Evolutionary conservation across 2,888 invertebrate genomes (phyloP).

Genomic region (Oligia strigilis): DNA sequence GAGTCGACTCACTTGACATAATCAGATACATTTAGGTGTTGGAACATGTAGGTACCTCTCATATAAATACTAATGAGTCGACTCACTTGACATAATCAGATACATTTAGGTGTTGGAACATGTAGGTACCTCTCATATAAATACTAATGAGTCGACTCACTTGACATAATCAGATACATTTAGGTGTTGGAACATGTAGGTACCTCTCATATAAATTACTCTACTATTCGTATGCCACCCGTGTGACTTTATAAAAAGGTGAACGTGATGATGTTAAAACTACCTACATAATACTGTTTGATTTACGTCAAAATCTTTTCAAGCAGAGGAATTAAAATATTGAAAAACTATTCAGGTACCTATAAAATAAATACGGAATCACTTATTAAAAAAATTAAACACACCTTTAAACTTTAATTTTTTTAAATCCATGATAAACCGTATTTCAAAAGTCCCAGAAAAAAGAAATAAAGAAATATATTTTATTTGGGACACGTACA

Average conservation of each 20-base stretch:
- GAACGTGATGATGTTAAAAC: not conserved
- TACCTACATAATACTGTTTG: not conserved
- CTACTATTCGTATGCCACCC: not conserved
- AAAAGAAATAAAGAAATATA: too few species aligned
- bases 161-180: not conserved
- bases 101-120: not conserved
- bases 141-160: constrained; percentile 16
- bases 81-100: constrained; percentile 3
- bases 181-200: not conserved
- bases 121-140: not conserved
- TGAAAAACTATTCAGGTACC: not conserved
- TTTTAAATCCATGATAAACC: not conserved
- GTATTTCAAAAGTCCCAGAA: constrained; percentile 1
- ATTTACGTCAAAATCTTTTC: not conserved
- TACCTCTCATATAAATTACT: not conserved
- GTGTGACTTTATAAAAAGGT: not conserved
- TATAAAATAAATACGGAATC: not conserved
- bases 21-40: not conserved
- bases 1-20: not conserved
- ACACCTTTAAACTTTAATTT: too few species aligned
- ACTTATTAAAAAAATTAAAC: not conserved
- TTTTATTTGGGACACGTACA: too few species aligned
- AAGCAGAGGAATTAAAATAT: not conserved
- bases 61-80: not conserved
- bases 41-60: not conserved